A percentile compares a stretch with the other conserved stretches of the same genome.
Conservation (phyloP, 23 tunicate species). For the Corella eumyota region DNA sequence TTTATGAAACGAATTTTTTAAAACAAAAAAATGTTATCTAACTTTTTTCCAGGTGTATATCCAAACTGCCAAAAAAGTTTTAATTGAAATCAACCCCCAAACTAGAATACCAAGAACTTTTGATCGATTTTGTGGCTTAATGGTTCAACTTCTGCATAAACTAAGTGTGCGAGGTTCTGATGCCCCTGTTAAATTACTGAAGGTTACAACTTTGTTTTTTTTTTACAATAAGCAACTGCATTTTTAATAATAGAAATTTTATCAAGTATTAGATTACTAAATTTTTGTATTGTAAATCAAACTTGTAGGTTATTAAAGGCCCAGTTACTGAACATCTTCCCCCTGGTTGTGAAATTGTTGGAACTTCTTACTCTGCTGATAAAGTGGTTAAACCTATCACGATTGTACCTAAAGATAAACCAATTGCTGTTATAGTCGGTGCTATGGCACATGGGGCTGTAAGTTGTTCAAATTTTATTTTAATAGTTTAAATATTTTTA, state of each 20-base stretch:
- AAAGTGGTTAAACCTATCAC: conserved; percentile 25
- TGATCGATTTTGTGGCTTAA: conserved; percentile 97
- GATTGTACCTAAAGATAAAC: conserved; percentile 56
- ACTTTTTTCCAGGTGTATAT: conserved; percentile 52
- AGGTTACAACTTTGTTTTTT: too few relatives aligned
- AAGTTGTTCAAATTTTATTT: too few relatives aligned
- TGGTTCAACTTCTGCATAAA: conserved; percentile 89
- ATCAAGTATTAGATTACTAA: too few relatives aligned
- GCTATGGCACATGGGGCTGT: conserved; percentile 98
- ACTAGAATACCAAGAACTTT: conserved; percentile 95
- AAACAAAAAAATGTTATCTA: background rate
- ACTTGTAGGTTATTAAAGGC: conserved; percentile 56
- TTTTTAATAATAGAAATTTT: too few relatives aligned
- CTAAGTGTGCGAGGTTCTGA: conserved; percentile 75
- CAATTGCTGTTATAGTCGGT: conserved; percentile 79
- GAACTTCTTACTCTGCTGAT: conserved; percentile 55
- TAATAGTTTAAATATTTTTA: too few relatives aligned
- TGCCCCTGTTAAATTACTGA: conserved; percentile 76
- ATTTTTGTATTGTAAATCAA: too few relatives aligned
- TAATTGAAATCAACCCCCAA: conserved; percentile 96
- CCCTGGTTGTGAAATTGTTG: conserved; percentile 78
- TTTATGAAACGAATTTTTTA: background rate
- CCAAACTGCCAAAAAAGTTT: conserved; percentile 66
- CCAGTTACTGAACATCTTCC: conserved; percentile 94
- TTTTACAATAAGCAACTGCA: too few relatives aligned